Percentiles rank a stretch among this genome's conserved stretches.
Conservation (phyloP, 2,888 invertebrate genomes). For the Coelopa pilipes region DNA sequence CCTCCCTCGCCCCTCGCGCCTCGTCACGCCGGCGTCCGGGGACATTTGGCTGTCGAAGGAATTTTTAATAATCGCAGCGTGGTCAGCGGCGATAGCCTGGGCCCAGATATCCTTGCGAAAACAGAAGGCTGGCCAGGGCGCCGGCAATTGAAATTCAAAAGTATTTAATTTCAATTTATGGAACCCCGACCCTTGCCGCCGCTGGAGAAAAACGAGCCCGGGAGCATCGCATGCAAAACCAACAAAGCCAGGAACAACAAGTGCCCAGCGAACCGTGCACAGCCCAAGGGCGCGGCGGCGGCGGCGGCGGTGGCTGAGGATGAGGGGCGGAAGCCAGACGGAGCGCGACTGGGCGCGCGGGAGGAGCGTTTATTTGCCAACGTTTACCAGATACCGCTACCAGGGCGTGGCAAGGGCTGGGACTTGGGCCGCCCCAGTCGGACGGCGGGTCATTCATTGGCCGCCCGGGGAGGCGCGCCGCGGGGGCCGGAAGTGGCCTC, state of each 20-base stretch:
- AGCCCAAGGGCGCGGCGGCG: slow-evolving; percentile 24
- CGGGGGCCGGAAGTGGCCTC: not conserved
- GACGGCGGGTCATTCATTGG: not conserved
- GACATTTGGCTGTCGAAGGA: not conserved
- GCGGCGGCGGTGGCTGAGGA: not conserved
- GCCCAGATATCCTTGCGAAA: too few relatives aligned
- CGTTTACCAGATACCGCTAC: slow-evolving; percentile 16
- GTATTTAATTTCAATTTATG: slow-evolving; percentile 45
- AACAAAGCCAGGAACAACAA: not conserved
- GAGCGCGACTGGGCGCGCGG: not conserved
- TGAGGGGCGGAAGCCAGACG: not conserved
- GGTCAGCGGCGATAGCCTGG: not conserved
- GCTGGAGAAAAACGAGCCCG: too few relatives aligned
- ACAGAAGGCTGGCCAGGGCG: too few relatives aligned
- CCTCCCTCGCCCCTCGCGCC: too few relatives aligned
- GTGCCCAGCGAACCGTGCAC: slow-evolving; percentile 17
- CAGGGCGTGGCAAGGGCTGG: not conserved
- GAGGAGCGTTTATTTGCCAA: slow-evolving; percentile 25
- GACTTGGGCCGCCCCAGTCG: not conserved
- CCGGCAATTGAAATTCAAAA: slow-evolving; percentile 40
- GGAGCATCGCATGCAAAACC: not conserved
- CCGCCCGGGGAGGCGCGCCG: not conserved
- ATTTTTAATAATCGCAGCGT: slow-evolving; percentile 6
- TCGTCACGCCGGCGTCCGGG: too few relatives aligned
- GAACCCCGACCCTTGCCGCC: slow-evolving; percentile 37